Evolutionary conservation across 2,888 invertebrate species (phyloP).

Genomic region (Boloria euphrosyne): DNA sequence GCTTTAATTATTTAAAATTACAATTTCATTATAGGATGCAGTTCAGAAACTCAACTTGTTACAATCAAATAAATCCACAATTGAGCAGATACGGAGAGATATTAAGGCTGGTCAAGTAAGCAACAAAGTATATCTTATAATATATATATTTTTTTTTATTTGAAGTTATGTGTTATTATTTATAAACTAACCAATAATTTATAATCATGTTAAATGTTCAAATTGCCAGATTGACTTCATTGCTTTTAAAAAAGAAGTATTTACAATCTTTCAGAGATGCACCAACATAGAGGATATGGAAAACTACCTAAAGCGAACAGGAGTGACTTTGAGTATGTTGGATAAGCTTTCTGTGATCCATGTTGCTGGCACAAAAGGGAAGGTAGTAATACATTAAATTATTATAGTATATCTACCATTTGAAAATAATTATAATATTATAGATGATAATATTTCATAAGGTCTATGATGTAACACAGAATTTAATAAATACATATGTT

Average conservation of each 20-base stretch:
- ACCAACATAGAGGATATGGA: constrained; percentile 76
- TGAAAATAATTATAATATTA: too few species aligned
- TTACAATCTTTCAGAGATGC: constrained; percentile 59
- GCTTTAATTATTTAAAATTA: not conserved
- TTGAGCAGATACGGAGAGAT: constrained; percentile 74
- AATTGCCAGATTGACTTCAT: too few species aligned
- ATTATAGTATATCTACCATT: too few species aligned
- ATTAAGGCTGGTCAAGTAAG: constrained; percentile 66
- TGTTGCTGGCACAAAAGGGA: constrained; percentile 98
- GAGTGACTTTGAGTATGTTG: constrained; percentile 84
- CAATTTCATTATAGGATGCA: constrained; percentile 82
- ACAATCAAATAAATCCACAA: constrained; percentile 86
- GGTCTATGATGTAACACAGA: too few species aligned
- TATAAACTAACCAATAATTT: too few species aligned
- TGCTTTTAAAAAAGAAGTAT: too few species aligned
- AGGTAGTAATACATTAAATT: constrained; percentile 75
- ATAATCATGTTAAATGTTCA: not conserved
- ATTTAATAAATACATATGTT: too few species aligned
- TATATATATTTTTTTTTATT: not conserved
- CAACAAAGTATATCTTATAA: constrained; percentile 25
- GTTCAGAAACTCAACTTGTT: constrained; percentile 85
- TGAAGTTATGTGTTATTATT: not conserved
- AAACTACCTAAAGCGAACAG: constrained; percentile 84
- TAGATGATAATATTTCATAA: too few species aligned
- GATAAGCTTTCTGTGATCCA: constrained; percentile 93